Conservation (phyloP, 1,140 invertebrate genomes). For the Spodoptera litura region DNA sequence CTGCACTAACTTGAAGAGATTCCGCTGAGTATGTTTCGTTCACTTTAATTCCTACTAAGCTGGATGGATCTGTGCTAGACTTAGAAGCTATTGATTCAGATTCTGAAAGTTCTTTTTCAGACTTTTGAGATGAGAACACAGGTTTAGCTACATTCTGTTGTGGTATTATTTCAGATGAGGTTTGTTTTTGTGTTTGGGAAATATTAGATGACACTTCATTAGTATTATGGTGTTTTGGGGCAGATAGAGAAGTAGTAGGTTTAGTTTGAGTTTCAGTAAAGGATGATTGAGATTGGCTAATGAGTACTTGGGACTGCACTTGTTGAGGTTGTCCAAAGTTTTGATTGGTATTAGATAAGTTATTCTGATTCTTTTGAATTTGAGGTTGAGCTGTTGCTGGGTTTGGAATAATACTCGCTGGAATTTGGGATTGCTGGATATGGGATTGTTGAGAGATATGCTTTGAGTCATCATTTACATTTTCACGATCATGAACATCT, state of each 20-base stretch:
- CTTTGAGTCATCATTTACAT: conserved; percentile 51
- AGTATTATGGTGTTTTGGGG: conserved; percentile 55
- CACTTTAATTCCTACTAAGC: conserved; percentile 56
- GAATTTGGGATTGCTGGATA: conserved; percentile 57
- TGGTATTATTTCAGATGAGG: conserved; percentile 60
- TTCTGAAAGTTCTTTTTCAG: conserved; percentile 76
- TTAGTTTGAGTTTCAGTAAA: conserved; percentile 62
- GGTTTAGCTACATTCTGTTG: conserved; percentile 62
- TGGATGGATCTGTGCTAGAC: conserved; percentile 68
- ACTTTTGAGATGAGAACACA: conserved; percentile 64
- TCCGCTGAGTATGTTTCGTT: conserved; percentile 65
- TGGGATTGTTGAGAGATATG: conserved; percentile 47
- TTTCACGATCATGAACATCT: conserved; percentile 59
- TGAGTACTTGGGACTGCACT: conserved; percentile 61
- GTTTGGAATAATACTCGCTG: conserved; percentile 52
- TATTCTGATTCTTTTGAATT: conserved; percentile 64
- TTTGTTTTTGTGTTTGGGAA: conserved; percentile 62
- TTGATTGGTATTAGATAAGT: conserved; percentile 57
- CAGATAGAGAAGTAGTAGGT: conserved; percentile 51
- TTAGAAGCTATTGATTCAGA: conserved; percentile 76
- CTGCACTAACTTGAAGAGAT: conserved; percentile 58
- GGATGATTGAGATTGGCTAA: conserved; percentile 63
- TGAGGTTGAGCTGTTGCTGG: conserved; percentile 61
- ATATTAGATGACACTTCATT: conserved; percentile 52
- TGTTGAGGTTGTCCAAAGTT: conserved; percentile 63